phyloP scores from a whole-genome alignment of 1,140 invertebrate genomes.

The Lepidostoma basale region DNA sequence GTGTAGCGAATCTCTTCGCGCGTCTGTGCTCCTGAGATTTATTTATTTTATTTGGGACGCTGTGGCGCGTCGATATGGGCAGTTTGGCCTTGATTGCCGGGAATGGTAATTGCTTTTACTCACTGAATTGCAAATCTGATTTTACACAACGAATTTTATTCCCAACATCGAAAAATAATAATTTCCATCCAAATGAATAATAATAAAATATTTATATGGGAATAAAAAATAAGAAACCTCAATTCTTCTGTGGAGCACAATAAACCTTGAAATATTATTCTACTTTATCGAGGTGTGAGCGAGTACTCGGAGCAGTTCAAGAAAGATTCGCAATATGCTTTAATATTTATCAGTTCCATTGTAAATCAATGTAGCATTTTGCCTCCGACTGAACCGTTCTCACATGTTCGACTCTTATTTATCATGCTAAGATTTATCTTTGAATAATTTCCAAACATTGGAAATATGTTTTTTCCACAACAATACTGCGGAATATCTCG shows the following conservation, averaged over 20 bases:
- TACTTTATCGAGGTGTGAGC: too few relatives aligned
- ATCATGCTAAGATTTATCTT: conserved; percentile 24
- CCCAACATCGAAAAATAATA: too few relatives aligned
- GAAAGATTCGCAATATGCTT: neutral
- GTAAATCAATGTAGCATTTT: conserved; percentile 11
- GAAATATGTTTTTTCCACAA: conserved; percentile 23
- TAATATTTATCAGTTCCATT: conserved; percentile 16
- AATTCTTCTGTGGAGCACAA: too few relatives aligned
- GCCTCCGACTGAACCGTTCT: conserved; percentile 1
- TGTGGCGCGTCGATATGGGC: neutral
- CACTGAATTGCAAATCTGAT: too few relatives aligned
- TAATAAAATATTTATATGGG: too few relatives aligned
- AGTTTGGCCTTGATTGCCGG: too few relatives aligned
- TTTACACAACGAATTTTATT: too few relatives aligned
- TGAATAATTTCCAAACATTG: conserved; percentile 17
- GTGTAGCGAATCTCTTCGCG: conserved; percentile 41
- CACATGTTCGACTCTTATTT: conserved; percentile 9
- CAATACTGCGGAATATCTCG: conserved; percentile 23
- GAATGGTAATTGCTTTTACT: too few relatives aligned
- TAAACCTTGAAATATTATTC: too few relatives aligned
- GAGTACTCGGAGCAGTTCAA: too few relatives aligned
- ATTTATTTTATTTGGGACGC: conserved; percentile 40
- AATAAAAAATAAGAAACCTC: too few relatives aligned
- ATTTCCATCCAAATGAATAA: too few relatives aligned
- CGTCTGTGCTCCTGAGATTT: conserved; percentile 37